Conservation (phyloP, 1,140 invertebrate species). For the Anadara kagoshimensis region DNA sequence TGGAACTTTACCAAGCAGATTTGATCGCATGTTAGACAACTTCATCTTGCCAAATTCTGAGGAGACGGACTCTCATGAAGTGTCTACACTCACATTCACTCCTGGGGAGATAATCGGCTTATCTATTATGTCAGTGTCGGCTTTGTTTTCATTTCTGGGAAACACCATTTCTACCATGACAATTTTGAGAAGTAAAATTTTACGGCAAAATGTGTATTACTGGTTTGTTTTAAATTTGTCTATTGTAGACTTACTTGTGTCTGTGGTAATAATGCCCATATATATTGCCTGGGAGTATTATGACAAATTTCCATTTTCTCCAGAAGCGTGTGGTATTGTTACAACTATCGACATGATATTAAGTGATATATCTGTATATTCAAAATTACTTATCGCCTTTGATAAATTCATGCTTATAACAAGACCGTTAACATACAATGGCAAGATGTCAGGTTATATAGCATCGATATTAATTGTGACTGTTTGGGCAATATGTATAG, state of each 20-base stretch:
- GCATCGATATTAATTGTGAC: conserved; percentile 24
- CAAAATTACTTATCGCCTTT: conserved; percentile 47
- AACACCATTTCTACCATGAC: conserved; percentile 49
- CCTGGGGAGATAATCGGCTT: conserved; percentile 33
- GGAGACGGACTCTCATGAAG: too few relatives aligned
- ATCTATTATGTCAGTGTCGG: conserved; percentile 34
- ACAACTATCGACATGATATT: conserved; percentile 47
- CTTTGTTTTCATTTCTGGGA: conserved; percentile 47
- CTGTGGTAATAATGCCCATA: conserved; percentile 45
- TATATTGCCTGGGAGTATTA: conserved; percentile 51
- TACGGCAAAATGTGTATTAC: conserved; percentile 46
- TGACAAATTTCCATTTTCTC: conserved; percentile 47
- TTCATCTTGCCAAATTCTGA: too few relatives aligned
- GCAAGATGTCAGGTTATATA: conserved; percentile 32
- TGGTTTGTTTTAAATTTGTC: conserved; percentile 52
- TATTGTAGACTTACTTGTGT: conserved; percentile 46
- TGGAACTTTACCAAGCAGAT: conserved; percentile 5
- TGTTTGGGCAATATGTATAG: conserved; percentile 40
- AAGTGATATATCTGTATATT: conserved; percentile 48
- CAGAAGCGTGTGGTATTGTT: conserved; percentile 40
- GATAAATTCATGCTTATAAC: conserved; percentile 54
- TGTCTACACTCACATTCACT: too few relatives aligned
- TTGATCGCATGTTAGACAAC: too few relatives aligned
- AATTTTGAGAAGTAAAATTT: conserved; percentile 30
- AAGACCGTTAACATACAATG: conserved; percentile 45